Evolutionary conservation across 2,888 invertebrate species (phyloP), one percentile per base, ranked within the genome.

Genomic region (Pterobdella sp.): DNA sequence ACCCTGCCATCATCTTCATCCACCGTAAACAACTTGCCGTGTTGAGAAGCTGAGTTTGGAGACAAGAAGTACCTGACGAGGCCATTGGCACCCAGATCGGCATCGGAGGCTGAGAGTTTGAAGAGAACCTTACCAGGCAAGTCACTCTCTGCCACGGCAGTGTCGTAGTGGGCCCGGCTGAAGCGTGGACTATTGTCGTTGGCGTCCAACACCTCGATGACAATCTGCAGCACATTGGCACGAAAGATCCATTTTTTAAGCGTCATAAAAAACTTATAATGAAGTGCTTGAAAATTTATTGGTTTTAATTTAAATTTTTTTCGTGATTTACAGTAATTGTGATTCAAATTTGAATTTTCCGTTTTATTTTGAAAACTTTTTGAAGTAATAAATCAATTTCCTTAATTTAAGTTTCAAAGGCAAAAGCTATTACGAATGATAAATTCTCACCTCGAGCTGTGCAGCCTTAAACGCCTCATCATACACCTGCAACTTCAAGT

Each of bases 81-180:
- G 14, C 78, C 78, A 31, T 76, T 76, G 1, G 67, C 56, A 10
- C 77, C 78, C 14, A 72, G 64, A 66, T 78, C 78, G 29, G 35
- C 68, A 64, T 78, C 78, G 14, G 67, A 71, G 1, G 78, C 78
- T n/a, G 74, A 66, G 10, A 78, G 75, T 65, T 74, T 71, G 63
- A 75, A 14, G 3, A 78, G 49, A 10, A 66, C 75, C 4, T 70
- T 74, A 18, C 74, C 74, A 4, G 67, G 22, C 0, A 76, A 73
- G 1, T 68, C 36, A 35, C 74, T 77, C 68, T 78, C 78, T 37
- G 94, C 94, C 70, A 96, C 83, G 64, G 91, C 90, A 26, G 68
- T 31, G 31, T 70, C 63, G 60, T 73, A 73, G n/a, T 36, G 22
- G 34, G 49, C 49, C n/a, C 49, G 32, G 56, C 35, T 29, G 42